Evolutionary conservation across 2,113 vertebrate species (phyloP).

Genomic region (Acanthisitta chloris): DNA sequence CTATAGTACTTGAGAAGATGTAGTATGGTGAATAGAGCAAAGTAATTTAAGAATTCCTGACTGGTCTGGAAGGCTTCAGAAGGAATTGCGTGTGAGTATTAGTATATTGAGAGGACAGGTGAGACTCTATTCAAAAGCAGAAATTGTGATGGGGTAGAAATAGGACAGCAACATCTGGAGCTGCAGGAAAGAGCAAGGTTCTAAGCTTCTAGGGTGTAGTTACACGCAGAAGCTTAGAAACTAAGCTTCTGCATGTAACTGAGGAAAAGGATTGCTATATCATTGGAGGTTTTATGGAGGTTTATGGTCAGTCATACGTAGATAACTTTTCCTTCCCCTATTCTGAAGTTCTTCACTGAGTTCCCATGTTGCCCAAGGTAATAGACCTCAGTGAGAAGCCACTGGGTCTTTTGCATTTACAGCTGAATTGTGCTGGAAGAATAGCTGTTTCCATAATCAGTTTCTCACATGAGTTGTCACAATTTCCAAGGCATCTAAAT

Average conservation of each 20-base stretch:
- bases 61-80: not conserved
- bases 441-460: not conserved
- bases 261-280: not conserved
- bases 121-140: not conserved
- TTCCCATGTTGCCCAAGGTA: not conserved
- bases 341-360: not conserved
- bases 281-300: not conserved
- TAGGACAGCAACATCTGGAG: not conserved
- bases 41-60: not conserved
- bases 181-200: not conserved
- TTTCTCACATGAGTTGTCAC: not conserved
- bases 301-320: not conserved
- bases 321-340: not conserved
- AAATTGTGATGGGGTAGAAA: not conserved
- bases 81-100: not conserved
- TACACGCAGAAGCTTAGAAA: too few relatives aligned
- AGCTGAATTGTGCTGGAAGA: not conserved
- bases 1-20: not conserved
- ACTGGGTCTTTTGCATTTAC: not conserved
- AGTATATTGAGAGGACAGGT: not conserved
- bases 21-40: not conserved
- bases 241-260: not conserved
- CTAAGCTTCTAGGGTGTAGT: not conserved
- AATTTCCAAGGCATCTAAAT: not conserved
- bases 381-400: not conserved